Evolutionary conservation across 2,797 vertebrate species (phyloP).

Genomic region (Fratercula arctica): DNA sequence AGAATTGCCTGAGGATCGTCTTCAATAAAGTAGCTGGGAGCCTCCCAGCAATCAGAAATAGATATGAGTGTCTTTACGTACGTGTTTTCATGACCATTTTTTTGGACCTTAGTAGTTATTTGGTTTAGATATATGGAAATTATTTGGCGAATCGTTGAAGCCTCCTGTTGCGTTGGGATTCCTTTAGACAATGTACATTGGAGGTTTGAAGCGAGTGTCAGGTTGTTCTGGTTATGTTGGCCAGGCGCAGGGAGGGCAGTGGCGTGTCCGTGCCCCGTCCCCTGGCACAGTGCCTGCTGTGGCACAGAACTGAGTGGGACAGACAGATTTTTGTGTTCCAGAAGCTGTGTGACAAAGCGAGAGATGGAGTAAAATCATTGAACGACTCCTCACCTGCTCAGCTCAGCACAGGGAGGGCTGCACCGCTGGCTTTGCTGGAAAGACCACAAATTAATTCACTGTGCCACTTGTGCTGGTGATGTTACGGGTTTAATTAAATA

Average conservation of each 20-base stretch:
- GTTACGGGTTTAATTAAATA: not conserved
- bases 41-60: not conserved
- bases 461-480: not conserved
- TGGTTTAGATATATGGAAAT: not conserved
- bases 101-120: not conserved
- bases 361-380: not conserved
- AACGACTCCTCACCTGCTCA: not conserved
- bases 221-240: not conserved
- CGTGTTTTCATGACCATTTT: not conserved
- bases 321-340: not conserved
- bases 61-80: not conserved
- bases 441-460: not conserved
- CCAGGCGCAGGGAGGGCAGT: not conserved
- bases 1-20: not conserved
- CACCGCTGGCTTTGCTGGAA: not conserved
- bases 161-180: not conserved
- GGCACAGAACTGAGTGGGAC: not conserved
- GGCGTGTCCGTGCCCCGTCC: not conserved
- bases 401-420: not conserved
- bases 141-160: not conserved
- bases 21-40: not conserved
- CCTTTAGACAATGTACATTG: not conserved
- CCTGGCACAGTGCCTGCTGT: not conserved
- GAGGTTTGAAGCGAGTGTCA: not conserved
- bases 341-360: accelerated